Evolutionary conservation across 2,113 vertebrate species (phyloP), one percentile per base, ranked within the genome.

Genomic region (Cephalopholis sonnerati): DNA sequence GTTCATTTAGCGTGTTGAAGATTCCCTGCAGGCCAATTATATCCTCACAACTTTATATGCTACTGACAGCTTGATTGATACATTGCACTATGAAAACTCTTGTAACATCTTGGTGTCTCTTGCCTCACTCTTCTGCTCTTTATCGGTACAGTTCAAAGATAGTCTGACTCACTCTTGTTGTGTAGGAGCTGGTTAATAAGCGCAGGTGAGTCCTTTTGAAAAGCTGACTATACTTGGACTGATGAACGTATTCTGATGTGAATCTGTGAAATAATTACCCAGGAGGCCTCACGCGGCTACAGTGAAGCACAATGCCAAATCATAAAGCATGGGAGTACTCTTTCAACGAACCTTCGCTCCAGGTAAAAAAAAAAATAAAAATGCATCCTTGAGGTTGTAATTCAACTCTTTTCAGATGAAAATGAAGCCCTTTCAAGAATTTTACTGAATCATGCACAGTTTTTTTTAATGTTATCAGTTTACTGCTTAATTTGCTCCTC

Each of bases 181-280:
- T 69, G 59, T 39, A 75, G 62, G 74, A 67, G 53, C 50, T 65
- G 39, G 6, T 82, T 80, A 55, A 84, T 66, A 20, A 36, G 53
- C 9, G 2, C 64, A 74, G 66, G 74, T 81, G 77, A 87, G 46
- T 68, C 27, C 50, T 46, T 76, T 51, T 61, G 39, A 71, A 74
- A 79, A 58, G n/a, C 55, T 55, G n/a, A 15, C 17, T 51, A 3
- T 20, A 41, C 27, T 24, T 11, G n/a, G n/a, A 63, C 55, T 68
- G 75, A 88, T 86, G 62, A 90, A 81, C 27, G 53, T 48, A 20
- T 79, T 79, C 57, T 85, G 72, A 61, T 67, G 59, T 22, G 41
- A 71, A 68, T 51, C 36, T 57, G 65, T 70, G 53, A 78, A 87
- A 85, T 66, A 88, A 85, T 66, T 68, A 62, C 51, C 58, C 54